Conservation (phyloP, 2,888 invertebrate genomes). For the Diplazon laetatorius region DNA sequence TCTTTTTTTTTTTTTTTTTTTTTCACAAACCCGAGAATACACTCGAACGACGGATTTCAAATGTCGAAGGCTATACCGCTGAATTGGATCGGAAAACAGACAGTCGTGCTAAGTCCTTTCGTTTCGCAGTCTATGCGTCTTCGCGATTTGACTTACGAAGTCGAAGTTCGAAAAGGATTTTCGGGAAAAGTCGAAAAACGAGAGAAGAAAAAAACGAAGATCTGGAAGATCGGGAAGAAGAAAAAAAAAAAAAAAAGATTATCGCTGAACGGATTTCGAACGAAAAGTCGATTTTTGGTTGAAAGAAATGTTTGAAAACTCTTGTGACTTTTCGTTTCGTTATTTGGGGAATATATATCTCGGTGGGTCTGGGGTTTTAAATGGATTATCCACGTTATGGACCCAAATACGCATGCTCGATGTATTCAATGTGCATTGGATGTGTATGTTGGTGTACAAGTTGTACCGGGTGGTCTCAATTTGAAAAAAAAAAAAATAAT, state of each 20-base stretch:
- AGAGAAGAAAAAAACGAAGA: no score
- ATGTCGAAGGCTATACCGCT: conserved; percentile 23
- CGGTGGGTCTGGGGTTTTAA: background rate
- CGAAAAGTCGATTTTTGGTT: conserved; percentile 24
- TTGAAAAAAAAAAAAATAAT: no score
- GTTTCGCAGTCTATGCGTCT: conserved; percentile 29
- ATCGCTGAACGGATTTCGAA: background rate
- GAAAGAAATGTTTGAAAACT: conserved; percentile 58
- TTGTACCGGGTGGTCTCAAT: no score
- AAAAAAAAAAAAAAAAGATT: background rate
- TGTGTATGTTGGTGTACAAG: no score
- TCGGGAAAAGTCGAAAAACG: conserved; percentile 9
- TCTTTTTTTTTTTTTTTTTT: no score
- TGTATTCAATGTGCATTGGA: no score
- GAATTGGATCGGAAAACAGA: conserved; percentile 60
- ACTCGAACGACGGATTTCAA: no score
- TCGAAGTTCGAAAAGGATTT: no score
- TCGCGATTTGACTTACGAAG: no score
- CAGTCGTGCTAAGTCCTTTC: conserved; percentile 51
- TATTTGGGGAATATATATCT: background rate
- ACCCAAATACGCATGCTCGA: no score
- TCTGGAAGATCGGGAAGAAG: conserved; percentile 25
- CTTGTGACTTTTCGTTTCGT: conserved; percentile 18
- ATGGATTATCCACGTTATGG: background rate
- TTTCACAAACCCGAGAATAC: no score